Conservation (phyloP, 2,888 invertebrate species). For the Pandemis cinnamomeana region DNA sequence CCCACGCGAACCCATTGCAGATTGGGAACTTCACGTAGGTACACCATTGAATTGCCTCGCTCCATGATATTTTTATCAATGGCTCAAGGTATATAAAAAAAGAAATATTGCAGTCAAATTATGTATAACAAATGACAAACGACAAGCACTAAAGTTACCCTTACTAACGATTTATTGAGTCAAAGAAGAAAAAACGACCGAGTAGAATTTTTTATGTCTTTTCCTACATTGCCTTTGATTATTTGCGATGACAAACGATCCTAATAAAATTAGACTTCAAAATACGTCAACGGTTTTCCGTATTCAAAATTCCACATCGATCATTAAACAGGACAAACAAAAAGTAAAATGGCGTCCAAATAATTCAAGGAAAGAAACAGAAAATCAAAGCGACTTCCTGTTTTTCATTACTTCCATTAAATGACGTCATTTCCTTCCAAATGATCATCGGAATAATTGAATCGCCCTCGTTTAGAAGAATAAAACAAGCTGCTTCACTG, state of each 20-base stretch:
- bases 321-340: neutral
- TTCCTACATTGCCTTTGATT: neutral
- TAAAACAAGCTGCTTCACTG: neutral
- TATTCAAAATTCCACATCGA: neutral
- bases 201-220: neutral
- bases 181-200: neutral
- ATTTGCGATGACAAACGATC: neutral
- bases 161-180: too few relatives aligned
- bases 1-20: too few relatives aligned
- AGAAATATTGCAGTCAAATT: neutral
- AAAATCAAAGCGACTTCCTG: conserved; percentile 16
- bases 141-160: too few relatives aligned
- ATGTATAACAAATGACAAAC: neutral
- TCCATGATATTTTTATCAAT: too few relatives aligned
- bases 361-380: conserved; percentile 13
- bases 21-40: too few relatives aligned
- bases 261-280: neutral
- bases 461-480: conserved; percentile 4
- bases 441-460: conserved; percentile 24
- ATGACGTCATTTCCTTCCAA: conserved; percentile 32
- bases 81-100: too few relatives aligned
- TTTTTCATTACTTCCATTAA: conserved; percentile 20
- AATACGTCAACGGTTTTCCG: neutral
- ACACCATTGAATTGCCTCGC: too few relatives aligned
- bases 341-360: neutral